Base-by-base conservation (phyloP, 2,888 invertebrate species). In the Caenorhabditis angaria region DNA sequence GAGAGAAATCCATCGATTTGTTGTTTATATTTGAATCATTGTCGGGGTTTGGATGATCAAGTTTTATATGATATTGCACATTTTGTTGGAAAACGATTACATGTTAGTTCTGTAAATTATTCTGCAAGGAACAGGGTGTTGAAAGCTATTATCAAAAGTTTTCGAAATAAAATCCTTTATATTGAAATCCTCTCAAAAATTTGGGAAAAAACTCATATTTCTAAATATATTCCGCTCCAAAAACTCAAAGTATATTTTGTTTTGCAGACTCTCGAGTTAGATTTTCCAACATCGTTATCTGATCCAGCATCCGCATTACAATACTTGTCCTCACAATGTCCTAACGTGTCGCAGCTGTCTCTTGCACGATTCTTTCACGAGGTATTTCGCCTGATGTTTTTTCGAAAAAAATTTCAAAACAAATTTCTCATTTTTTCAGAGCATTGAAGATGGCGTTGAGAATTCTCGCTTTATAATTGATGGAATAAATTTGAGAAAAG, bases 31-130 rank as follows among this genome's bases (percentile, higher is more conserved):
- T 65, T 87, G 60, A 87, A 87, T 70, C 75, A 80, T 60, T 87
- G 87, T 70, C 66, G 70, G 18, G 76, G 80, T 2, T 70, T 87
- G 24, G 86, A 86, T 51, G 87, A 87, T 65, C 82, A 82, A 50
- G 84, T 83, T 0, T 73, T 87, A 48, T 86, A 85, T 56, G 85
- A 85, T 66, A 85, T 87, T 50, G 86, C 85, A 12, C 78, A 82
- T 64, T 81, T 71, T 57, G 70, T 86, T 29, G 87, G 84, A 20
- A 81, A 84, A 5, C 68, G 80, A 14, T 68, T 82, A n/a, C 65
- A 70, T 60, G 81, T 82, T 14, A 59, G 69, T 64, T 18, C 56
- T 51, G 18, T 18, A 14, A 14, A n/a, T 18, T 48, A 5, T 48
- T 5, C 4, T 14, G 14, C 6, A 10, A 10, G 8, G 14, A 35